Conservation (phyloP, 2,797 vertebrate genomes). For the Rhodeus uyekii region DNA sequence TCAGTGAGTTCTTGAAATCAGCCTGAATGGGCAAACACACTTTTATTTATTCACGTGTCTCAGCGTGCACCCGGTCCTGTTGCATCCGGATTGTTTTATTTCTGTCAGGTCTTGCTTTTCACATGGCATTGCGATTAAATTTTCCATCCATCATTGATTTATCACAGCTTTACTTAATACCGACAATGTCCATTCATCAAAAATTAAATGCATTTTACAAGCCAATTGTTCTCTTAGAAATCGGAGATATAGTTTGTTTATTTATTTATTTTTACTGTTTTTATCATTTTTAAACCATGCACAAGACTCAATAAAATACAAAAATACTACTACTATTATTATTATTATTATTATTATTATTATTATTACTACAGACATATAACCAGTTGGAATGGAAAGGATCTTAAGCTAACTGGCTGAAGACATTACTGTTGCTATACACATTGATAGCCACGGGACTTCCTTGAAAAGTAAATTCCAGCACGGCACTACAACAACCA, state of each 20-base stretch:
- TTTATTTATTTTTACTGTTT: background rate
- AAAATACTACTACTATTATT: background rate
- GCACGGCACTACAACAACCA: background rate
- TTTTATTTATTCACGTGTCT: background rate
- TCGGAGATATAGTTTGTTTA: background rate
- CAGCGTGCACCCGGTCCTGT: background rate
- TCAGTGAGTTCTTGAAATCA: slow-evolving; percentile 12
- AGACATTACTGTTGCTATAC: background rate
- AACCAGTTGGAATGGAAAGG: background rate
- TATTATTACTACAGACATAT: background rate
- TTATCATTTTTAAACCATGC: background rate
- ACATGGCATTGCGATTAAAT: background rate
- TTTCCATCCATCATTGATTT: slow-evolving; percentile 17
- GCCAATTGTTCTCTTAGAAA: background rate
- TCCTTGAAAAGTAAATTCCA: background rate
- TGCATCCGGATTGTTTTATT: slow-evolving; percentile 6
- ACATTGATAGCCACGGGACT: background rate
- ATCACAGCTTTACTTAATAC: slow-evolving; percentile 7
- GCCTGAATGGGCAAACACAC: slow-evolving; percentile 7
- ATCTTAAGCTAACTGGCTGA: background rate
- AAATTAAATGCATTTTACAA: background rate
- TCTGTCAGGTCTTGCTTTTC: slow-evolving; percentile 6
- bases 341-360: background rate
- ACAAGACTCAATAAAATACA: background rate
- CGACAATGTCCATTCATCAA: background rate